Percentiles rank a stretch among this genome's conserved stretches.
Conservation (phyloP, 2,797 vertebrate species). For the Lutjanus campechanus region DNA sequence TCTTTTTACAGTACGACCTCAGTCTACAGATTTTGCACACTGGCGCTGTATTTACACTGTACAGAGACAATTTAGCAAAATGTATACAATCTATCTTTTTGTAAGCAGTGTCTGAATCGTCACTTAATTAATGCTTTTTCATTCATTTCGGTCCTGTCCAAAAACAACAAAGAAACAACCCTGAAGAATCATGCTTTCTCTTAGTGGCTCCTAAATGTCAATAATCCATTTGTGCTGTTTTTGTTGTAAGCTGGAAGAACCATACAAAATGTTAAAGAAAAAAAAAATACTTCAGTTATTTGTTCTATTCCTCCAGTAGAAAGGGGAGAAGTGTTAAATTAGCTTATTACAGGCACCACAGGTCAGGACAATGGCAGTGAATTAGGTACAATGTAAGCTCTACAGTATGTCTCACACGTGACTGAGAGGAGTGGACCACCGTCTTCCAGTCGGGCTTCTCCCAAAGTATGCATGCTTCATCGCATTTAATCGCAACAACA, state of each 20-base stretch:
- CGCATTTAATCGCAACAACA: slow-evolving; percentile 31
- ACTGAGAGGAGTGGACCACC: slow-evolving; percentile 3
- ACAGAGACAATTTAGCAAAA: slow-evolving; percentile 79
- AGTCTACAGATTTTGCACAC: slow-evolving; percentile 68
- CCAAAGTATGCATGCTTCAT: slow-evolving; percentile 35
- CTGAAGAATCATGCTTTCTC: slow-evolving; percentile 57
- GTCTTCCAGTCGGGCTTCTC: slow-evolving; percentile 40
- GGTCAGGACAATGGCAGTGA: slow-evolving; percentile 84
- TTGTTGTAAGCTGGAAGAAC: slow-evolving; percentile 65
- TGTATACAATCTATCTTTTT: slow-evolving; percentile 71
- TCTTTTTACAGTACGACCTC: slow-evolving; percentile 64
- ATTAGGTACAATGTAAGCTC: slow-evolving; percentile 58
- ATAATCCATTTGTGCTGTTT: slow-evolving; percentile 72
- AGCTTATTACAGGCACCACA: slow-evolving; percentile 80
- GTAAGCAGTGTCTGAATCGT: slow-evolving; percentile 58
- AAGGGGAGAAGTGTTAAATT: slow-evolving; percentile 49
- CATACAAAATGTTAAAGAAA: slow-evolving; percentile 60
- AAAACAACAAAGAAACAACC: slow-evolving; percentile 28
- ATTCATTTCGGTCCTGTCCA: slow-evolving; percentile 38
- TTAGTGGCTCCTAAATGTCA: slow-evolving; percentile 53
- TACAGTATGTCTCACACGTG: slow-evolving; percentile 58
- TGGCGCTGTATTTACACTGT: slow-evolving; percentile 82
- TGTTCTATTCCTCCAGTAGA: slow-evolving; percentile 64
- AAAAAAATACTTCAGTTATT: slow-evolving; percentile 56
- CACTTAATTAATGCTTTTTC: slow-evolving; percentile 37